Evolutionary conservation across 2,888 invertebrate species (phyloP).

Genomic region (Idaea dimidiata): DNA sequence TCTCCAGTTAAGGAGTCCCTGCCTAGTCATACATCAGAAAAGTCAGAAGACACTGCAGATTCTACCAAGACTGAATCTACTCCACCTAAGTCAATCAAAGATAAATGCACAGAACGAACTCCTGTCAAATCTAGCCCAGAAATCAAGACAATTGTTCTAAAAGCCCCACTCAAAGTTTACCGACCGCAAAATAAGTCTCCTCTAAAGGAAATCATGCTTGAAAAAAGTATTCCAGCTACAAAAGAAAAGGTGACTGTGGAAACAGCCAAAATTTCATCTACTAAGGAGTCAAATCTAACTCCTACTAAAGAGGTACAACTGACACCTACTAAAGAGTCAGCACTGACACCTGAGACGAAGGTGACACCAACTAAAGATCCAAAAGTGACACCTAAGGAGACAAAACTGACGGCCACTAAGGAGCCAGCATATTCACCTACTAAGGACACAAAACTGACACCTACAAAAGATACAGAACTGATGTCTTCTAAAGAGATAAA

Average conservation of each 20-base stretch:
- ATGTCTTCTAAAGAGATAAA: not conserved
- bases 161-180: constrained; percentile 6
- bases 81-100: constrained; percentile 19
- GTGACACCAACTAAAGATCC: too few species aligned
- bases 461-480: not conserved
- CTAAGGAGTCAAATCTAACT: not conserved
- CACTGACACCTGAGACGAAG: not conserved
- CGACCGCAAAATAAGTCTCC: not conserved
- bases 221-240: not conserved
- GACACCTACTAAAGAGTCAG: not conserved
- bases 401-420: not conserved
- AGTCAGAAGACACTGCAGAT: constrained; percentile 4
- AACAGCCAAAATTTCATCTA: not conserved
- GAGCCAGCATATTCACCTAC: not conserved
- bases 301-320: not conserved
- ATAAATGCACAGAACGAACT: constrained; percentile 15
- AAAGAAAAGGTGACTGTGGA: not conserved
- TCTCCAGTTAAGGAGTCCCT: constrained; percentile 8
- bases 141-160: constrained; percentile 8
- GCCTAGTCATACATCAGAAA: not conserved
- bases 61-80: constrained; percentile 9
- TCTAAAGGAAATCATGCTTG: not conserved
- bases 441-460: not conserved
- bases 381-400: not conserved
- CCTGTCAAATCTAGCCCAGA: constrained; percentile 14